These are phyloP conservation scores for Phlogophora meticulosa DNA, from an alignment of 2,888 invertebrate genomes.

Conservation along the genomic window DNA sequence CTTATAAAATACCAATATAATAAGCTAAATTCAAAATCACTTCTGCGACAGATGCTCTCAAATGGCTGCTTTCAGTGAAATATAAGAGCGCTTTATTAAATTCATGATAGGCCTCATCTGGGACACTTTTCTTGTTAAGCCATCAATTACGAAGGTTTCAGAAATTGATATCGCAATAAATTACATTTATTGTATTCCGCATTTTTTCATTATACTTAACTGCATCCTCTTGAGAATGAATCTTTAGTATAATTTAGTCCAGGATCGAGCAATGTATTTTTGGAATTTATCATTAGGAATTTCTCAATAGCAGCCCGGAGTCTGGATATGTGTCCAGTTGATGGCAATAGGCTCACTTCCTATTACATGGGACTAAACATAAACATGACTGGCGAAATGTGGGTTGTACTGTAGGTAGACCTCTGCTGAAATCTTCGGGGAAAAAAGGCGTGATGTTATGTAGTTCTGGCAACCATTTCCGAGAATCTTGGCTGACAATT, in stretches of 20 bases:
- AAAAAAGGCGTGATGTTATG: no score
- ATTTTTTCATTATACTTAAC: neutral
- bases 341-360: no score
- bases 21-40: constrained; percentile 10
- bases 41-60: constrained; percentile 1
- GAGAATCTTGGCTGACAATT: no score
- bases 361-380: no score
- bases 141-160: constrained; percentile 2
- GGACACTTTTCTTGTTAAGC: constrained; percentile 6
- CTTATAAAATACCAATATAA: neutral
- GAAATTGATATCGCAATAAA: constrained; percentile 6
- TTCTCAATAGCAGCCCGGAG: no score
- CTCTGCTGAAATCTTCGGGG: no score
- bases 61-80: constrained; percentile 7
- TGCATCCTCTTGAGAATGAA: neutral
- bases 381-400: no score
- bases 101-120: constrained; percentile 2
- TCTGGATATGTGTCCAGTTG: no score
- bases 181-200: constrained; percentile 6
- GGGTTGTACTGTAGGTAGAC: no score
- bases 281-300: no score
- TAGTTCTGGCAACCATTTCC: no score
- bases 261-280: no score
- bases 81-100: constrained; percentile 32
- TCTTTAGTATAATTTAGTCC: neutral